Conservation (phyloP, 1,140 invertebrate species). For the Bombus ignitus region DNA sequence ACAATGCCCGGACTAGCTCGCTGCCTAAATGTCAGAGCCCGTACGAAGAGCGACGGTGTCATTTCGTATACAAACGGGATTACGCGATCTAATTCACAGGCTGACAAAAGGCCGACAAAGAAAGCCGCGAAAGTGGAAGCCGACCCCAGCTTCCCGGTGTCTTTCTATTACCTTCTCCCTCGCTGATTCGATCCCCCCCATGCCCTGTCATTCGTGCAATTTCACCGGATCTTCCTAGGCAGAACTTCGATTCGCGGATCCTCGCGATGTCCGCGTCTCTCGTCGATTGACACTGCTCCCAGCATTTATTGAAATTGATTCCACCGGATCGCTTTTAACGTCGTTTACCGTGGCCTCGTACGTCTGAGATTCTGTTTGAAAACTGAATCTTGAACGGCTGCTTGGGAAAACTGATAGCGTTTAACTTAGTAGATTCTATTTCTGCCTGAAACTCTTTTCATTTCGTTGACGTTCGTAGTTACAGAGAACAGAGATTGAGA, state of each 20-base stretch:
- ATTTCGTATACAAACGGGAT: slow-evolving; percentile 82
- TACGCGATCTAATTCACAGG: slow-evolving; percentile 81
- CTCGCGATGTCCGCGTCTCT: neutral
- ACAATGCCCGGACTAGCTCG: slow-evolving; percentile 75
- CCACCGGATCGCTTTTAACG: neutral
- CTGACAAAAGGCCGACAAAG: slow-evolving; percentile 81
- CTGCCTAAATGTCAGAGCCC: slow-evolving; percentile 80
- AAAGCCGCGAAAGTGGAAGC: slow-evolving; percentile 72
- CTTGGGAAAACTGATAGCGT: neutral
- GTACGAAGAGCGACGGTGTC: slow-evolving; percentile 78
- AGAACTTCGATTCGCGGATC: neutral
- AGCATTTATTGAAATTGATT: slow-evolving; percentile 27
- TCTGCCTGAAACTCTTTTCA: no score
- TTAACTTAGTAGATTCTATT: no score
- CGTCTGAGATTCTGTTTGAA: neutral
- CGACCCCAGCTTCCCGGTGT: slow-evolving; percentile 27
- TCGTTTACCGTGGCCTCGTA: neutral
- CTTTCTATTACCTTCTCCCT: slow-evolving; percentile 55
- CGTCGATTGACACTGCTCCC: neutral
- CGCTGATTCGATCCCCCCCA: neutral
- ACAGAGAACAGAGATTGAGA: no score
- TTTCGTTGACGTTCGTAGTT: no score
- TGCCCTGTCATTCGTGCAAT: slow-evolving; percentile 48
- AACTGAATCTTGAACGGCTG: neutral
- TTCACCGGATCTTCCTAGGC: neutral